These are phyloP conservation scores for Rhynchopsitta pachyrhyncha DNA, from an alignment of 2,113 vertebrate genomes.

Conservation along the genomic window DNA sequence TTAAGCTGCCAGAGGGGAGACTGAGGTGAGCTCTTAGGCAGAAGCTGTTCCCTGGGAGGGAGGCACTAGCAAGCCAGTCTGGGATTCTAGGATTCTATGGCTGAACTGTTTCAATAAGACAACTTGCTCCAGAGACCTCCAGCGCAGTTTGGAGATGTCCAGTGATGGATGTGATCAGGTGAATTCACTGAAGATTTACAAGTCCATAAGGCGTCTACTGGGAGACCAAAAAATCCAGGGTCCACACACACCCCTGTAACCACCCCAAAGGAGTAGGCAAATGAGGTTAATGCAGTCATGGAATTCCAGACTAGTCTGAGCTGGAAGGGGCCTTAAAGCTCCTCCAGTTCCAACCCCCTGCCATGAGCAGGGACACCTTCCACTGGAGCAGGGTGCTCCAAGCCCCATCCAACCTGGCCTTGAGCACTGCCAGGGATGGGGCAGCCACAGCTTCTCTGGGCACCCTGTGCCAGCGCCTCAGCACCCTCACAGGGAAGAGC, in stretches of 20 bases:
- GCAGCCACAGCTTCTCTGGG: too few relatives aligned
- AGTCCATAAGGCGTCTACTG: background rate
- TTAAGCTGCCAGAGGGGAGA: background rate
- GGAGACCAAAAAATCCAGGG: background rate
- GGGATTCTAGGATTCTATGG: too few relatives aligned
- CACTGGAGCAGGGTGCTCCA: too few relatives aligned
- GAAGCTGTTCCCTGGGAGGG: background rate
- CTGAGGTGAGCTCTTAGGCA: rapidly evolving
- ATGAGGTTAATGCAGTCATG: background rate
- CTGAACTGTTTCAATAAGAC: too few relatives aligned
- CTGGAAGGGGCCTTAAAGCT: too few relatives aligned
- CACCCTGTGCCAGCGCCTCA: too few relatives aligned
- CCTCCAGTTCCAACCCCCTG: too few relatives aligned
- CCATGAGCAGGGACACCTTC: too few relatives aligned
- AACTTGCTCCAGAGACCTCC: background rate
- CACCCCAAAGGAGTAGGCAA: background rate
- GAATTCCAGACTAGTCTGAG: background rate
- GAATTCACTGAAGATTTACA: background rate
- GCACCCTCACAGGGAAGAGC: background rate
- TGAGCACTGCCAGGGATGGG: too few relatives aligned
- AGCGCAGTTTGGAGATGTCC: background rate
- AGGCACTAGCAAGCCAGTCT: background rate
- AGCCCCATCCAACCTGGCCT: too few relatives aligned
- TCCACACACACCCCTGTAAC: rapidly evolving
- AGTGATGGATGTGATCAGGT: background rate